Evolutionary conservation across 2,797 vertebrate genomes (phyloP), one percentile per base, ranked within the genome.

Genomic region (Chelidonichthys spinosus): DNA sequence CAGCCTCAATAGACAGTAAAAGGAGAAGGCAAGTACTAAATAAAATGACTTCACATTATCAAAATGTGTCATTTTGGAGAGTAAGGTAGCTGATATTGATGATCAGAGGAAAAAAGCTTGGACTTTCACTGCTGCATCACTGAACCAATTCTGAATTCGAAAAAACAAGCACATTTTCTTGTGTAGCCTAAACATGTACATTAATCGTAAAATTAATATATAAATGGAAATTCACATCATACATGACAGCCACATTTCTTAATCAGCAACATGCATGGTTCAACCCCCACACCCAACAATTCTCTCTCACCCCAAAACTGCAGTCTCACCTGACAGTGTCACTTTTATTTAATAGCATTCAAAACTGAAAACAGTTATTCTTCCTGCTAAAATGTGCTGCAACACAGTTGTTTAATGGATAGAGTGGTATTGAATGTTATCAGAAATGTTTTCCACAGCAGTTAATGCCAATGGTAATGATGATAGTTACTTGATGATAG

Each of bases 181-280:
- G 66, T 82, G 43, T 70, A 54, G 40, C 54, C 62, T 60, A 86
- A 76, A 91, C 71, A 86, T 84, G 82, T 93, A 87, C 87, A 52
- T n/a, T 89, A 50, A 87, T 92, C 85, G 90, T 88, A 91, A 54
- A 94, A 93, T 92, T 78, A 92, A 91, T 90, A 69, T 64, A 53
- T 56, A 79, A 82, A 92, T 83, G 93, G 92, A 94, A 95, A 95
- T 95, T 95, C 93, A 95, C 92, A 85, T 93, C 90, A 92, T 93
- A 94, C 90, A 92, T 92, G 85, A 92, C 90, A 93, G 90, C 87
- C 69, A 63, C 37, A 61, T 47, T 47, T 73, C n/a, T 68, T 65
- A 13, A 69, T 40, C 10, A 36, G 50, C 13, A 15, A 54, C 32
- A 4, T 60, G 33, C 25, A 17, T 44, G 50, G 37, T 52, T 67